Conservation (phyloP, 1,140 invertebrate species). For the Listronotus oregonensis region DNA sequence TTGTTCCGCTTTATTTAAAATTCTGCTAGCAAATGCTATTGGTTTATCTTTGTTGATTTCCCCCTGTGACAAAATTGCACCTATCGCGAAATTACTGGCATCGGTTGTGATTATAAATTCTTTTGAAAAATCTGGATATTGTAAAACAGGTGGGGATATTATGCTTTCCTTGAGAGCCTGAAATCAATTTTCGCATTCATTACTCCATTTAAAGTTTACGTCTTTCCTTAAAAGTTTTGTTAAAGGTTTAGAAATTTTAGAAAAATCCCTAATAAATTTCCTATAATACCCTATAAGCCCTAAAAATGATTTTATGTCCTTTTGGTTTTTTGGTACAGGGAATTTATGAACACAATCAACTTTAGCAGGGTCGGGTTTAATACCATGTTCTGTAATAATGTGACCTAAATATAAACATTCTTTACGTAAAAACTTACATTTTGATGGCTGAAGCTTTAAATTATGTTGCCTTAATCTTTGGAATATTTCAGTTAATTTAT, state of each 20-base stretch:
- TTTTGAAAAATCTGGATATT: conserved; percentile 51
- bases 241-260: conserved; percentile 17
- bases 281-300: conserved; percentile 31
- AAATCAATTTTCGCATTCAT: not conserved
- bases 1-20: conserved; percentile 13
- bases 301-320: conserved; percentile 24
- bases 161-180: conserved; percentile 20
- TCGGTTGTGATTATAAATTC: conserved; percentile 52
- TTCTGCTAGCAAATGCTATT: conserved; percentile 11
- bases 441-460: not conserved
- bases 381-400: conserved; percentile 36
- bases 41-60: conserved; percentile 1
- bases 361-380: conserved; percentile 18
- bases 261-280: conserved; percentile 28
- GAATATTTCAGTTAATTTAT: no score
- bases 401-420: conserved; percentile 38
- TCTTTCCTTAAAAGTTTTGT: conserved; percentile 18
- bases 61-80: conserved; percentile 29
- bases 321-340: conserved; percentile 8
- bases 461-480: no score
- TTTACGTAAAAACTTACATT: conserved; percentile 10
- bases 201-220: conserved; percentile 3
- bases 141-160: conserved; percentile 31
- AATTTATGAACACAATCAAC: conserved; percentile 1
- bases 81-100: conserved; percentile 43